A percentile compares a stretch with the other conserved stretches of the same genome.
phyloP scores from a whole-genome alignment of 2,797 vertebrate species.

The Urophycis tenuis region DNA sequence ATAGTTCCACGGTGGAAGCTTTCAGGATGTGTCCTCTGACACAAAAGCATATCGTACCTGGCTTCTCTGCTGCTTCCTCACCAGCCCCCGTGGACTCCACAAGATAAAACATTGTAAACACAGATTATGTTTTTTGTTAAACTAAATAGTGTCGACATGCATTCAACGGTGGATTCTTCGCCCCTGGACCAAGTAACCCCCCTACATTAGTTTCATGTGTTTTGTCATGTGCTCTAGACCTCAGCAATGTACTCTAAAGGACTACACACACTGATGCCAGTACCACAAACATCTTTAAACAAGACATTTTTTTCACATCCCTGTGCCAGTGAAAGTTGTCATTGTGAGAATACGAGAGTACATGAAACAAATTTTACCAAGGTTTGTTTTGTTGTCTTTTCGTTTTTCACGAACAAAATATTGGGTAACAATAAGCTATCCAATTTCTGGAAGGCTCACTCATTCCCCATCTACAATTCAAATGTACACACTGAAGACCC shows the following conservation, averaged over 20 bases:
- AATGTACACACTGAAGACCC: not conserved
- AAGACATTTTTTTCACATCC: not conserved
- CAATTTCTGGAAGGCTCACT: not conserved
- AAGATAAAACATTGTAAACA: too few relatives aligned
- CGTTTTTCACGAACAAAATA: not conserved
- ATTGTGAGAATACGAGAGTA: not conserved
- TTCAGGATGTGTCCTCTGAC: not conserved
- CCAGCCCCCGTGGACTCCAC: too few relatives aligned
- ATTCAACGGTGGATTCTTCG: too few relatives aligned
- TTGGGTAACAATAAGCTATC: not conserved
- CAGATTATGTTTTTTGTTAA: too few relatives aligned
- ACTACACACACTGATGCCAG: not conserved
- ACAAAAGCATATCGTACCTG: not conserved
- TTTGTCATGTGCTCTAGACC: too few relatives aligned
- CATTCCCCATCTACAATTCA: not conserved
- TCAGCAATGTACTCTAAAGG: not conserved
- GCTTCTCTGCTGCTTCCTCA: not conserved
- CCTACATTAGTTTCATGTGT: too few relatives aligned
- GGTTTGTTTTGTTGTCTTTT: not conserved
- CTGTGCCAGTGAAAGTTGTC: not conserved
- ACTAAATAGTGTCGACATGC: too few relatives aligned
- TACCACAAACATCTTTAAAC: not conserved
- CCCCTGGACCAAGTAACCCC: too few relatives aligned
- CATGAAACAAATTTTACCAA: not conserved
- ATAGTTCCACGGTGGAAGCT: not conserved